phyloP scores from a whole-genome alignment of 2,113 vertebrate genomes.

The Vidua chalybeata region DNA sequence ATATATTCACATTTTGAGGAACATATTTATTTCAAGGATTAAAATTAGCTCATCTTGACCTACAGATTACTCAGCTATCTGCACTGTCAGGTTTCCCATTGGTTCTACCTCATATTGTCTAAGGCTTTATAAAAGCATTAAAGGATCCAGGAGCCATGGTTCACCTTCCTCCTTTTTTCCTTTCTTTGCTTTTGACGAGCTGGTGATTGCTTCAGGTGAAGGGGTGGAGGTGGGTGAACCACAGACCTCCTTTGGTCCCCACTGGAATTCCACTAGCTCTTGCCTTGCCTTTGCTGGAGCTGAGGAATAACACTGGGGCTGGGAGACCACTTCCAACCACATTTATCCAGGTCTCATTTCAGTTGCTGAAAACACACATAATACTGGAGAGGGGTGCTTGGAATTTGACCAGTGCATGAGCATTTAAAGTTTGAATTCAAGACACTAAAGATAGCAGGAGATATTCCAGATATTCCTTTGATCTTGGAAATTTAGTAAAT shows the following conservation, averaged over 20 bases:
- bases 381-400: background rate
- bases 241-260: background rate
- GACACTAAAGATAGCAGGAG: background rate
- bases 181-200: background rate
- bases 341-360: background rate
- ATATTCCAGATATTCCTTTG: background rate
- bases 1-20: background rate
- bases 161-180: background rate
- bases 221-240: background rate
- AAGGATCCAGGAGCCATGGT: background rate
- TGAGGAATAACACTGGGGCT: background rate
- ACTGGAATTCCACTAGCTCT: background rate
- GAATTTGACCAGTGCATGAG: background rate
- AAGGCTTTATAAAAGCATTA: background rate
- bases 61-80: background rate
- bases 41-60: background rate
- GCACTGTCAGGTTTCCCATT: background rate
- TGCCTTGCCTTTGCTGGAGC: background rate
- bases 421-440: background rate
- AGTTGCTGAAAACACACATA: background rate
- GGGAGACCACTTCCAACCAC: background rate
- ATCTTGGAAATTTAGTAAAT: background rate
- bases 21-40: background rate
- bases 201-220: background rate
- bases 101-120: background rate